Percentiles rank a stretch among this genome's conserved stretches.
Evolutionary conservation across 2,888 invertebrate species (phyloP).

Genomic region (Dyspetes luteomarginatus): DNA sequence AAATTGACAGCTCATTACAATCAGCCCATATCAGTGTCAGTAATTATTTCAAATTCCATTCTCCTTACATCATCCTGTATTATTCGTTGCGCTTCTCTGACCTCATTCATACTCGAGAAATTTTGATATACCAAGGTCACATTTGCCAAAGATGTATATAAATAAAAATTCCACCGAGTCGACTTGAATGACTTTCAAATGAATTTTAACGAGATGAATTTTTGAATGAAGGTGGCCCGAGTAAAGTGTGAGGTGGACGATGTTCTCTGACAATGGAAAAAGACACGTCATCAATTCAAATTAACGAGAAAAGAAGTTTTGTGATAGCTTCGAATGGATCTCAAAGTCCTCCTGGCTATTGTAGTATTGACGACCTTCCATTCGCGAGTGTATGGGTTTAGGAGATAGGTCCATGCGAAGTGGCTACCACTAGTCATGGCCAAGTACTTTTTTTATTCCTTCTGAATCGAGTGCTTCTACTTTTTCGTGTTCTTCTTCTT

Average conservation of each 20-base stretch:
- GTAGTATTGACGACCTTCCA: too few species aligned
- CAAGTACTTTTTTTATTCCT: too few species aligned
- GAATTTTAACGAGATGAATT: background rate
- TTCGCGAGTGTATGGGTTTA: too few species aligned
- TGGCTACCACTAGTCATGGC: too few species aligned
- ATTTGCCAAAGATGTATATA: background rate
- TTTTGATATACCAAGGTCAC: constrained; percentile 1
- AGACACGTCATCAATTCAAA: constrained; percentile 29
- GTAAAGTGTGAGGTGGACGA: background rate
- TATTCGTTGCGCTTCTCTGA: background rate
- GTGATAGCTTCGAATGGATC: too few species aligned
- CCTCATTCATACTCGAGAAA: background rate
- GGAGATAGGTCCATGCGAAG: too few species aligned
- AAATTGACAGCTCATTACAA: too few species aligned
- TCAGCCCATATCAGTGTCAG: background rate
- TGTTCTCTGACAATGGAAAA: constrained; percentile 22
- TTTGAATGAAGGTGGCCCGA: background rate
- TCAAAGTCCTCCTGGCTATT: too few species aligned
- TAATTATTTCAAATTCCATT: background rate
- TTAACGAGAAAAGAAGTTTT: too few species aligned
- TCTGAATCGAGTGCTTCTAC: too few species aligned
- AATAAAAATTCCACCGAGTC: background rate
- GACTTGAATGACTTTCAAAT: background rate
- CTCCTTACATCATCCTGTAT: background rate
- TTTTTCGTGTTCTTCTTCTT: too few species aligned